Base-by-base conservation (phyloP, 2,113 vertebrate species). In the Ceyx margarethae region DNA sequence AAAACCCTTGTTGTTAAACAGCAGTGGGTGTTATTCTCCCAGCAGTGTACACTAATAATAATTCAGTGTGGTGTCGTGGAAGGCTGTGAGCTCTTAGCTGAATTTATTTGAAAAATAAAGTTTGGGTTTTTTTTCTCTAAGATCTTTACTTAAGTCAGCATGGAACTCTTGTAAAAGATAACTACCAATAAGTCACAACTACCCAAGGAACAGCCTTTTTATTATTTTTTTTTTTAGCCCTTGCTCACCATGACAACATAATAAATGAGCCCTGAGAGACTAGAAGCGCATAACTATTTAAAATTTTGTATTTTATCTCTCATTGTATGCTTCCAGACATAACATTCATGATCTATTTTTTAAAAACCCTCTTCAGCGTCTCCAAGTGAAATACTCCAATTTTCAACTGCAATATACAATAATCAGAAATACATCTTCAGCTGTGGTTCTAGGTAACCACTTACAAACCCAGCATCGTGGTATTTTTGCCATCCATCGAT, bases 81-180 rank as follows among this genome's bases (percentile, higher is more conserved):
- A 92, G 88, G 80, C 97, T 95, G 67, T 42, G 73, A 95, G 96
- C 88, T 96, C 94, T 94, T 90, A 86, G 95, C 93, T 94, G 93
- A 96, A 97, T 95, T 96, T 96, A 97, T 96, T 96, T 95, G 95
- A 96, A 97, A 97, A 97, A 97, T 95, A 95, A 97, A 97, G 91
- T 97, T 95, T 90, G 83, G 2, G 37, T 10, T 22, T 91, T 89
- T 95, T 91, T 96, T 80, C 95, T 91, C 64, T 23, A 54, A 97
- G 94, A 97, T 96, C 93, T 95, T 97, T 96, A 92, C 96, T 97
- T 96, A 96, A 97, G 93, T 89, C 96, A 97, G 95, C 95, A 92
- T 94, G 97, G 94, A 96, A 95, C 95, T 96, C 96, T 95, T 96
- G 92, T 96, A 97, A 97, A 96, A 97, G 95, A 91, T 92, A 97